Percentiles rank a stretch among this genome's conserved stretches.
Conservation (phyloP, 2,113 vertebrate species). For the Sakesphorus luctuosus region DNA sequence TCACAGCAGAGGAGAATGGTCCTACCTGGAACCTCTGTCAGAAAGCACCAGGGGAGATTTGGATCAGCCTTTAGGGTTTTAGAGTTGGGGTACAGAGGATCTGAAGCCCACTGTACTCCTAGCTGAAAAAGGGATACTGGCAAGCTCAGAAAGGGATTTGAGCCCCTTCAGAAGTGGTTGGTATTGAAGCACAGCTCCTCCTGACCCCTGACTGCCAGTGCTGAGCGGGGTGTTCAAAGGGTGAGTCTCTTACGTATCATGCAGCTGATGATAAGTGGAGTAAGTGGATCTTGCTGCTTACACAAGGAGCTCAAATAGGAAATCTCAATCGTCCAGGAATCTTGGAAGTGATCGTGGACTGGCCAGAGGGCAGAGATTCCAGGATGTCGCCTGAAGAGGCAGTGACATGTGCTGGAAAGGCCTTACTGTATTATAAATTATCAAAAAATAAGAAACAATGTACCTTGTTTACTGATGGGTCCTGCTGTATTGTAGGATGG, state of each 20-base stretch:
- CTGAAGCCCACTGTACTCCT: background rate
- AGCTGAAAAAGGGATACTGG: background rate
- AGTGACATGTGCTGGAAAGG: background rate
- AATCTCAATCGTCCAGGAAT: background rate
- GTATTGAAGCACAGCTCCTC: background rate
- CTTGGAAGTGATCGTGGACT: background rate
- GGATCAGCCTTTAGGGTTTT: background rate
- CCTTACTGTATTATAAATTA: background rate
- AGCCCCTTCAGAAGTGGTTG: background rate
- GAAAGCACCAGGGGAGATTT: background rate
- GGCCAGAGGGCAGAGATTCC: background rate
- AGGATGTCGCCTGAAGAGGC: background rate
- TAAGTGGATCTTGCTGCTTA: background rate
- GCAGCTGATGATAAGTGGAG: background rate
- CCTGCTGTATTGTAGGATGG: background rate
- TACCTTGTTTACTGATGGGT: background rate
- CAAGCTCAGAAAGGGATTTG: background rate
- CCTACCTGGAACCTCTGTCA: background rate
- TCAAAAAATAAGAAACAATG: background rate
- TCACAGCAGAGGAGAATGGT: background rate
- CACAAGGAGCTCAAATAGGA: background rate
- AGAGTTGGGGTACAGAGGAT: background rate
- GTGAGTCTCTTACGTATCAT: background rate
- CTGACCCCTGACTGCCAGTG: accelerated
- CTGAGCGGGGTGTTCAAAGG: background rate